Base-by-base conservation (phyloP, 2,888 invertebrate genomes). In the Patella pellucida region DNA sequence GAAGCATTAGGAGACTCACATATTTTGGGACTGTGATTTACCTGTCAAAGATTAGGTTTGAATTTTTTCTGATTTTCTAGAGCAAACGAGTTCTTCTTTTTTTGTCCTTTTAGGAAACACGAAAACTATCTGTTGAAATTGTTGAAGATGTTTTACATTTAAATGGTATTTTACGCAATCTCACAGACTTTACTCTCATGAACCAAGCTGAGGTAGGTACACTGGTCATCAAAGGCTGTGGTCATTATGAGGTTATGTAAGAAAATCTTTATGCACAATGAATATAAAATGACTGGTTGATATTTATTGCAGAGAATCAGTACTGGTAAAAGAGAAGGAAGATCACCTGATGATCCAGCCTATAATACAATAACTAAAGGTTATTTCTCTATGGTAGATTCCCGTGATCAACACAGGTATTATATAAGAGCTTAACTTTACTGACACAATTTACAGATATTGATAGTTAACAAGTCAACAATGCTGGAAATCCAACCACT, bases 301-400 rank as follows among this genome's bases (percentile, higher is more conserved):
- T 41, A 41, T 68, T 50, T 19, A 19, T 73, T 56, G 31, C 74
- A 78, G 78, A 71, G 27, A 51, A 72, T 74, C 54, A 76, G 69
- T 41, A 83, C 85, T 16, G 85, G 86, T 1, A 78, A 84, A 50
- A 81, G 81, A 12, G 72, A 78, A 19, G 87, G 85, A 12, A 73
- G 87, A 31, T 81, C 82, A n/a, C 78, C 81, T 4, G 68, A 78
- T 51, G 88, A 87, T 67, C 82, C 82, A 52, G 83, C 82, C n/a
- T 87, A 85, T 76, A 84, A 85, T 73, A 71, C 86, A 74, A 83
- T 88, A 15, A 86, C 88, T 19, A 86, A 84, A 71, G 79, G 79
- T 23, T 88, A 83, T 78, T 84, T 81, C 76, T 80, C 81, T 52
- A 62, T 82, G 5, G 84, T 87, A 73, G 79, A 82, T 50, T 80